A percentile compares a stretch with the other conserved stretches of the same genome.
These are phyloP conservation scores for Drosophila paulistorum DNA, from an alignment of 1,140 invertebrate species.

Conservation along the genomic window DNA sequence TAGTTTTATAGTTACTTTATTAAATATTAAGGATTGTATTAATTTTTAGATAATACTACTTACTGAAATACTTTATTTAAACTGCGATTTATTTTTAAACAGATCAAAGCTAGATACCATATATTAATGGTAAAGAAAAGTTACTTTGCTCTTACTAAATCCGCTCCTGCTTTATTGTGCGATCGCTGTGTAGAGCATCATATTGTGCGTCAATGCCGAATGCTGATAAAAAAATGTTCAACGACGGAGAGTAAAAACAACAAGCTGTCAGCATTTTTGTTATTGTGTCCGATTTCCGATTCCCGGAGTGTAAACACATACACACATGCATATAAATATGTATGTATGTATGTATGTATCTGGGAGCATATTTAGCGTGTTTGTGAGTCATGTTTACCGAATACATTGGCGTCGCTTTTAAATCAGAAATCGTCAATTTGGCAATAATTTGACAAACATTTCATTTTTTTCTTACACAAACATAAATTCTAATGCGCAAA, in stretches of 20 bases:
- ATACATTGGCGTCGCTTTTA: background rate
- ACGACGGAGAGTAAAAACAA: constrained; percentile 24
- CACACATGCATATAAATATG: constrained; percentile 12
- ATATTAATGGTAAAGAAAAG: too few relatives aligned
- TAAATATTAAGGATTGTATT: too few relatives aligned
- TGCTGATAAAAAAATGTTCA: constrained; percentile 4
- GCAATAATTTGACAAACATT: constrained; percentile 43
- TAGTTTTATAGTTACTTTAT: too few relatives aligned
- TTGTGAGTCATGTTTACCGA: constrained; percentile 42
- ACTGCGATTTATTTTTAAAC: too few relatives aligned
- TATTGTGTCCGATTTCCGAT: constrained; percentile 60
- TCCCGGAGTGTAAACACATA: constrained; percentile 20
- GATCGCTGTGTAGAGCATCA: constrained; percentile 18
- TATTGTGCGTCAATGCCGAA: constrained; percentile 14
- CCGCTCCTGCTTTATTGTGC: background rate
- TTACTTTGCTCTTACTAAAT: background rate
- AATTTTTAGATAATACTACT: too few relatives aligned
- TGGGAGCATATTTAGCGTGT: constrained; percentile 17
- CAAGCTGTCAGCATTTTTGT: constrained; percentile 45
- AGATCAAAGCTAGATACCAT: too few relatives aligned
- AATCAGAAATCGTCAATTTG: constrained; percentile 33
- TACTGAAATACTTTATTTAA: too few relatives aligned
- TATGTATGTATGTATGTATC: constrained; percentile 1
- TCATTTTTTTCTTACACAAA: constrained; percentile 30
- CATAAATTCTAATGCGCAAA: background rate